phyloP scores from a whole-genome alignment of 2,113 vertebrate species.

The Calonectris borealis region DNA sequence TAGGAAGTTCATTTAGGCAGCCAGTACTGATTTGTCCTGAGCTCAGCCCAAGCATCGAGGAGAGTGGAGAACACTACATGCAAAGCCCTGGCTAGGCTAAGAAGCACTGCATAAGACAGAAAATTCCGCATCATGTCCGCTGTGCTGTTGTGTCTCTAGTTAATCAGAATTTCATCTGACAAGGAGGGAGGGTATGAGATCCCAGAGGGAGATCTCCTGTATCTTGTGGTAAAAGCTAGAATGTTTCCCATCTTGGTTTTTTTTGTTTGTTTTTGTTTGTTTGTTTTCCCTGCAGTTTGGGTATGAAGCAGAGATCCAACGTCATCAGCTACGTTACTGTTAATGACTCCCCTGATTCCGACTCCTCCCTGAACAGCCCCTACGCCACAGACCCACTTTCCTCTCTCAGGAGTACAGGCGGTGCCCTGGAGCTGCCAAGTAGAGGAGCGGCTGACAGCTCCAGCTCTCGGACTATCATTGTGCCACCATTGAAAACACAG shows the following conservation, averaged over 20 bases:
- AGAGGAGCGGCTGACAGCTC: conserved; percentile 73
- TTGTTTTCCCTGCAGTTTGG: conserved; percentile 71
- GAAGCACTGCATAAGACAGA: neutral
- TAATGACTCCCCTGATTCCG: conserved; percentile 95
- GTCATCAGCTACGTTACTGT: conserved; percentile 98
- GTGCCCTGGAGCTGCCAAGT: conserved; percentile 68
- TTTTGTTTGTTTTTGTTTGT: neutral
- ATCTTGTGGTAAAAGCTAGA: neutral
- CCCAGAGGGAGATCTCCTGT: neutral
- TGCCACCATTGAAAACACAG: conserved; percentile 88
- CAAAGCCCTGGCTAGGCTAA: neutral
- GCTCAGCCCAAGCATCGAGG: neutral
- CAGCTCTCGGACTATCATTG: conserved; percentile 86
- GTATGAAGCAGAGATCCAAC: conserved; percentile 88
- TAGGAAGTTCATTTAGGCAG: neutral
- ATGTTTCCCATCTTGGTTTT: neutral
- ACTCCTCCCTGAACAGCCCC: conserved; percentile 92
- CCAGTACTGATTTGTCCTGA: neutral
- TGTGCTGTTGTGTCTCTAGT: neutral
- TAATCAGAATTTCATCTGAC: neutral
- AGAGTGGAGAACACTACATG: neutral
- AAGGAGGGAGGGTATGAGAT: neutral
- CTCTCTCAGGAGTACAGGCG: conserved; percentile 67
- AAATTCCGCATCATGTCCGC: neutral
- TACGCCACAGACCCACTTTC: conserved; percentile 80